Evolutionary conservation across 1,140 invertebrate species (phyloP), one percentile per base, ranked within the genome.

Genomic region (Linepithema humile): DNA sequence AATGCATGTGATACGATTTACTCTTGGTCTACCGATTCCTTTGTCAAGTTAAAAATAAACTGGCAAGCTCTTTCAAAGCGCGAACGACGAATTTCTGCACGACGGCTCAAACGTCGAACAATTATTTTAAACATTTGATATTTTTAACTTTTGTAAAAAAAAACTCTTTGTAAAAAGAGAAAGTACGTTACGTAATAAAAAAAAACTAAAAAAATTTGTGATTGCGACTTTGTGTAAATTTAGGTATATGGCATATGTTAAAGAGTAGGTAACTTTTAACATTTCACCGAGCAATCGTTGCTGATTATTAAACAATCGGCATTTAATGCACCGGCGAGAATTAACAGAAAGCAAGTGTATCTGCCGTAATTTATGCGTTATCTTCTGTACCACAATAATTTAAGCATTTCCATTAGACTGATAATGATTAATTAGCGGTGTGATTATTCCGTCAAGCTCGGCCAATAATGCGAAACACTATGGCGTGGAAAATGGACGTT

Each of bases 401-500:
- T 55, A 69, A 70, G 23, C 75, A 55, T 40, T 69, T 43, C 26
- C 64, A 55, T 80, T 69, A 80, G 26, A 12, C n/a, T 12, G 67
- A 65, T 70, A 55, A 69, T 80, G 23, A 55, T 57, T 80, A 80
- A 80, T 80, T 80, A 70, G 23, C 12, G 7, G 40, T 4, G 23
- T 43, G 48, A 69, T 80, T 80, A 80, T 80, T 69, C 48, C 23
- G 48, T 80, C 64, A 80, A 23, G 15, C 64, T 55, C 23, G 26
- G 12, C 12, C 48, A 70, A 69, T 70, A 70, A 80, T 57, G 64
- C 38, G 26, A 80, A 80, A 80, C 29, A 77, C 23, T 20, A 65
- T 38, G 35, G 38, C 48, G 64, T 55, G 35, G 75, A 80, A 70
- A 78, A 69, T 69, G 50, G 35, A 57, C 10, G 17, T 20, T 20